phyloP scores from a whole-genome alignment of 2,113 vertebrate genomes.

The Morone saxatilis region DNA sequence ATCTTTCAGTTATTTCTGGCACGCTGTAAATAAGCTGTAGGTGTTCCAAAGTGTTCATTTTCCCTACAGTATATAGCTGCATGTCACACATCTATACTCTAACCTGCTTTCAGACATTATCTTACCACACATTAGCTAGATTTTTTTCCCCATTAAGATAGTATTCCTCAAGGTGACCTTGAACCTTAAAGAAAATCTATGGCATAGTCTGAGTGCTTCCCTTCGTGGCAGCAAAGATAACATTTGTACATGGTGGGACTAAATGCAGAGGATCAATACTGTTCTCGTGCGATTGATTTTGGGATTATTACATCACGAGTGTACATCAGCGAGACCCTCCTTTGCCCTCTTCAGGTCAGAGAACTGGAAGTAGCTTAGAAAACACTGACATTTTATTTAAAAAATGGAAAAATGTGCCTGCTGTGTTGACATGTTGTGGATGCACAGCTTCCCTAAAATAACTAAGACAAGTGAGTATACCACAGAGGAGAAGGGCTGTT shows the following conservation, averaged over 20 bases:
- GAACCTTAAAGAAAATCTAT: conserved; percentile 54
- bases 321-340: conserved; percentile 8
- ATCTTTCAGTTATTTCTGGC: conserved; percentile 53
- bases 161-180: conserved; percentile 63
- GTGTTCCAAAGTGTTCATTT: neutral
- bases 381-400: neutral
- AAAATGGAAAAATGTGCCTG: neutral
- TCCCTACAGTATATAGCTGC: conserved; percentile 7
- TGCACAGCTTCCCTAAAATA: conserved; percentile 11
- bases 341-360: conserved; percentile 14
- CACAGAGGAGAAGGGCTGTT: conserved; percentile 4
- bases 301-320: conserved; percentile 47
- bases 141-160: neutral
- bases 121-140: neutral
- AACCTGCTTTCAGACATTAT: conserved; percentile 4
- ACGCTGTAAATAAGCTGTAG: conserved; percentile 44
- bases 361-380: neutral
- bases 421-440: neutral
- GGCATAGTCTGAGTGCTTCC: conserved; percentile 21
- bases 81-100: neutral
- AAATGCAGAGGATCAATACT: conserved; percentile 58
- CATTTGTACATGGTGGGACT: conserved; percentile 33
- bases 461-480: neutral
- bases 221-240: conserved; percentile 49
- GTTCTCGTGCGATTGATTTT: conserved; percentile 49